Conservation (phyloP, 2,113 vertebrate species). For the Galemys pyrenaicus region DNA sequence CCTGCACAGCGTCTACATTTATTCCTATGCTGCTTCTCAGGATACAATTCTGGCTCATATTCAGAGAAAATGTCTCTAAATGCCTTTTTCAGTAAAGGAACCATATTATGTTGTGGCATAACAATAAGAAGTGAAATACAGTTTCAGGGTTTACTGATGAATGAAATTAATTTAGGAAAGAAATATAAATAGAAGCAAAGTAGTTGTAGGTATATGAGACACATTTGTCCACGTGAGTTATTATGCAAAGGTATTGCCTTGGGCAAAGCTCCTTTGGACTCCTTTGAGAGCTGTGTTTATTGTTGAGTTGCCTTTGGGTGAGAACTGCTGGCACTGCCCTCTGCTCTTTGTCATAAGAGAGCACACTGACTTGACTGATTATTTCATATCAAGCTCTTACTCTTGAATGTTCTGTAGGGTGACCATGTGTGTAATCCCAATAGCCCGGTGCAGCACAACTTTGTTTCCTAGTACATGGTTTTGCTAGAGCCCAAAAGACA, state of each 20-base stretch:
- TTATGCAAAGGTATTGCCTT: neutral
- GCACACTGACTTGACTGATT: neutral
- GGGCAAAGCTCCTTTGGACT: neutral
- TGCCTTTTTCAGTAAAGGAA: neutral
- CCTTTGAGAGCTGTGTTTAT: neutral
- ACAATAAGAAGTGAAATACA: neutral
- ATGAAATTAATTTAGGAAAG: slow-evolving; percentile 54
- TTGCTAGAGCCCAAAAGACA: neutral
- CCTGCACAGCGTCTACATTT: neutral
- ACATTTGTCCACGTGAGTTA: neutral
- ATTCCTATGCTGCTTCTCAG: neutral
- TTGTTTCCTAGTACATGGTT: neutral
- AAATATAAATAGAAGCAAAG: slow-evolving; percentile 27
- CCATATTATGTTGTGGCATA: neutral
- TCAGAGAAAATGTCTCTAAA: neutral
- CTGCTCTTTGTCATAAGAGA: neutral
- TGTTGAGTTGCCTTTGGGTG: neutral
- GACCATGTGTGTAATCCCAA: neutral
- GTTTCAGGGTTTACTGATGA: slow-evolving; percentile 12
- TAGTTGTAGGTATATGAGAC: neutral
- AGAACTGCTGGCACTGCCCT: neutral
- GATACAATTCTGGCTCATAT: neutral
- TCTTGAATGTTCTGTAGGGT: slow-evolving; percentile 8
- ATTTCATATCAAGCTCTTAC: neutral
- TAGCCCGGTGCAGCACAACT: neutral